phyloP scores from a whole-genome alignment of 2,113 vertebrate species.

The Pollachius pollachius region DNA sequence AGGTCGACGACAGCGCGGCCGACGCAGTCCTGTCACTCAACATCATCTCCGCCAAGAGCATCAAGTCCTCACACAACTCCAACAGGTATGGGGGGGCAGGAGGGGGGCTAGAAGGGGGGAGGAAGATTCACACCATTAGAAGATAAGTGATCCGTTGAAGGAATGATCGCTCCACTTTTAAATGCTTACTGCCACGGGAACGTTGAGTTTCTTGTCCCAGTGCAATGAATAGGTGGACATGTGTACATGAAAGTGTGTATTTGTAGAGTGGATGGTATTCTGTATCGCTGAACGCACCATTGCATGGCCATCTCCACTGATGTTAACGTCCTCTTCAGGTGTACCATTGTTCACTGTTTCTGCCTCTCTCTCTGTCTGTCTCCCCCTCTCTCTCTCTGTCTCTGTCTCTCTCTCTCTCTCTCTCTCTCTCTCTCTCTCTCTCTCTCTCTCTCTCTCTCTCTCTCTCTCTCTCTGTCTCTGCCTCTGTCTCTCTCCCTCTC shows the following conservation, averaged over 20 bases:
- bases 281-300: slow-evolving; percentile 26
- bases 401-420: background rate
- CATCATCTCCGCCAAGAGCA: slow-evolving; percentile 96
- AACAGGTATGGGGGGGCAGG: slow-evolving; percentile 78
- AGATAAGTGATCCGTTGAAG: background rate
- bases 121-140: too few relatives aligned
- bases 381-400: too few relatives aligned
- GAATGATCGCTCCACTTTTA: background rate
- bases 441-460: slow-evolving; percentile 43
- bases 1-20: slow-evolving; percentile 87
- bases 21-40: slow-evolving; percentile 94
- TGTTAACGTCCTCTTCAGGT: slow-evolving; percentile 42
- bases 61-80: slow-evolving; percentile 91
- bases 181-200: background rate
- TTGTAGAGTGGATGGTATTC: background rate
- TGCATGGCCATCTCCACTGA: slow-evolving; percentile 46
- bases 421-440: slow-evolving; percentile 59
- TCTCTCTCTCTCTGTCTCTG: slow-evolving; percentile 50
- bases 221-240: background rate
- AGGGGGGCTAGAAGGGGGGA: background rate
- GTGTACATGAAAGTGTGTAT: slow-evolving; percentile 6
- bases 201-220: background rate
- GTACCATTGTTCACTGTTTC: slow-evolving; percentile 62
- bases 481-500: slow-evolving; percentile 42
- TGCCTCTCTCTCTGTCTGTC: slow-evolving; percentile 29